Evolutionary conservation across 2,888 invertebrate genomes (phyloP), one percentile per base, ranked within the genome.

Genomic region (Coleophora flavipennella): DNA sequence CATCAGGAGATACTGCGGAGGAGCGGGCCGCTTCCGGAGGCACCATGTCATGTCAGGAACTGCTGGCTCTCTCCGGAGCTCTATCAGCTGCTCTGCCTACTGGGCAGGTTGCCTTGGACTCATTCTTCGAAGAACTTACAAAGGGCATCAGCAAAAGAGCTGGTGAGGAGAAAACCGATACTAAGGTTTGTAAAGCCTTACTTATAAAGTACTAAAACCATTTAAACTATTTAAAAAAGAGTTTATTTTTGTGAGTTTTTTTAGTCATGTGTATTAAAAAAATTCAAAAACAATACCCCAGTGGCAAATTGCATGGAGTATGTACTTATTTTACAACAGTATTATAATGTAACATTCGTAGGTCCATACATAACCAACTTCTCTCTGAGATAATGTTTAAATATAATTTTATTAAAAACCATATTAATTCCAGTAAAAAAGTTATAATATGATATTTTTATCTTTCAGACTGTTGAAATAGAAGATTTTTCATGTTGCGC

Each of bases 61-160:
- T 97, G 25, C 85, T 97, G 43, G 96, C 96, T n/a, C 86, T 97
- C 39, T 93, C 94, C 36, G 96, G 97, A 8, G 96, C 96, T 0
- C 88, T 97, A 39, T 95, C 95, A 46, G 96, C 96, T 0, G 95
- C 96, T 0, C 76, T 96, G 45, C 95, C 96, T 2, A 95, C 96
- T 3, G 94, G 94, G 13, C 94, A 93, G 69, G 89, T 92, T 33
- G 92, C 93, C 10, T 76, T 94, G 36, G 93, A 94, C 63, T 91
- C 93, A 0, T 93, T 94, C 72, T 91, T 94, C 59, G 91, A 91
- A 59, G 92, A 93, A 36, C 81, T 94, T 35, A 91, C 92, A 8
- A 93, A 92, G 63, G 92, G 92, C 50, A 90, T 88, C 55, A 77
- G 79, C 48, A 85, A 85, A 48, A 59, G 85, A 42, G 79, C 83